phyloP scores from a whole-genome alignment of 2,113 vertebrate genomes.

The Neolamprologus sp. region DNA sequence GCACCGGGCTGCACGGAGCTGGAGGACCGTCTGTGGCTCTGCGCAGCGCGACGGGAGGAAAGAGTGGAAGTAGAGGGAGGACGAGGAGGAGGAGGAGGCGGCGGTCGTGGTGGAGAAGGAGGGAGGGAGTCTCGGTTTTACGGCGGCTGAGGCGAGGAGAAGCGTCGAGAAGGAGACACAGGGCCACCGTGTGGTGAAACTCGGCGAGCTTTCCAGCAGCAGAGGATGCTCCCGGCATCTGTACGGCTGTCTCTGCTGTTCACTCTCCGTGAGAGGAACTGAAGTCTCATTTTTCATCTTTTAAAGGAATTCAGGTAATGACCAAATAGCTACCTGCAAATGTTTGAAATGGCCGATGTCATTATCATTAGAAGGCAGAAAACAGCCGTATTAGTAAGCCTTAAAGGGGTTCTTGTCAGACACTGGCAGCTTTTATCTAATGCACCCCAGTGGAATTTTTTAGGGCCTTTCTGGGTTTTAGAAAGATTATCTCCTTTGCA shows the following conservation, averaged over 20 bases:
- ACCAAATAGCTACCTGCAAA: background rate
- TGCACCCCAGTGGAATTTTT: background rate
- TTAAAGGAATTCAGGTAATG: background rate
- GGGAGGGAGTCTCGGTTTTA: conserved; percentile 2
- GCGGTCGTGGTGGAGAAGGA: background rate
- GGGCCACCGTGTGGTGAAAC: conserved; percentile 62
- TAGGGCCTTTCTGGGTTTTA: background rate
- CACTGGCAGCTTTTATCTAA: background rate
- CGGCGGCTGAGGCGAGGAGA: conserved; percentile 23
- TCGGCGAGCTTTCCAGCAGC: background rate
- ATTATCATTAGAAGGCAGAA: background rate
- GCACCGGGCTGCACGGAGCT: conserved; percentile 43
- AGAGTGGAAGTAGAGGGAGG: conserved; percentile 42
- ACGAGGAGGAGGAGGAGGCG: background rate
- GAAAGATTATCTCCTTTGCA: background rate
- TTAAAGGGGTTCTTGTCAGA: background rate
- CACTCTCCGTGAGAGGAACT: background rate
- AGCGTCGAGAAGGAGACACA: conserved; percentile 31
- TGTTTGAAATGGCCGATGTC: background rate
- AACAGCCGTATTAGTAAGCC: background rate
- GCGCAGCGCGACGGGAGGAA: conserved; percentile 43
- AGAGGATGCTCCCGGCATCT: background rate
- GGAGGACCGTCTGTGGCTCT: conserved; percentile 50
- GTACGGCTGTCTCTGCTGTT: background rate
- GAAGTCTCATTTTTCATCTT: background rate